Conservation (phyloP, 2,113 vertebrate species). For the Pao palembangensis region DNA sequence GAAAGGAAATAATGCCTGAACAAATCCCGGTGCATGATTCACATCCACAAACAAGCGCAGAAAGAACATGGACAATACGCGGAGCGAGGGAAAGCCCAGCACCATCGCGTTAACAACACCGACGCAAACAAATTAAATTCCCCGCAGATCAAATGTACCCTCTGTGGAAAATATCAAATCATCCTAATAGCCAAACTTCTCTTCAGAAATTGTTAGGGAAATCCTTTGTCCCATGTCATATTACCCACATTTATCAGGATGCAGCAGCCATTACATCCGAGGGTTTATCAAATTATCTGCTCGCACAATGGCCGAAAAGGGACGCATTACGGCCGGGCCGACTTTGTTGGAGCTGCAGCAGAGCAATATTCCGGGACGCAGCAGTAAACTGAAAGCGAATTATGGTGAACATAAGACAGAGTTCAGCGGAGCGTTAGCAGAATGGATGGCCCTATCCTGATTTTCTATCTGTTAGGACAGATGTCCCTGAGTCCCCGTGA, state of each 20-base stretch:
- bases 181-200: conserved; percentile 63
- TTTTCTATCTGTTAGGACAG: conserved; percentile 78
- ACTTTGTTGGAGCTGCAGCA: conserved; percentile 66
- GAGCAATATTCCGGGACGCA: conserved; percentile 73
- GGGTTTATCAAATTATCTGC: conserved; percentile 77
- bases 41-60: conserved; percentile 22
- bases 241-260: conserved; percentile 76
- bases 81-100: conserved; percentile 7
- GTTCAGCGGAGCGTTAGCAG: conserved; percentile 68
- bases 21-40: conserved; percentile 34
- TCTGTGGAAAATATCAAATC: conserved; percentile 65
- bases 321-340: conserved; percentile 73
- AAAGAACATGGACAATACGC: conserved; percentile 38
- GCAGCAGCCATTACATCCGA: conserved; percentile 72
- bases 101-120: conserved; percentile 10
- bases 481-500: conserved; percentile 73
- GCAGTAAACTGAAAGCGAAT: conserved; percentile 71
- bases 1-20: conserved; percentile 23
- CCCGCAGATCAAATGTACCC: conserved; percentile 51
- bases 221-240: conserved; percentile 68
- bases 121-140: conserved; percentile 35
- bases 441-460: conserved; percentile 69
- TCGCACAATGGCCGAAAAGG: conserved; percentile 71
- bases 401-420: conserved; percentile 67
- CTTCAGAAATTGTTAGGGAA: conserved; percentile 70